phyloP scores from a whole-genome alignment of 2,888 invertebrate species.

The Melanargia galathea region DNA sequence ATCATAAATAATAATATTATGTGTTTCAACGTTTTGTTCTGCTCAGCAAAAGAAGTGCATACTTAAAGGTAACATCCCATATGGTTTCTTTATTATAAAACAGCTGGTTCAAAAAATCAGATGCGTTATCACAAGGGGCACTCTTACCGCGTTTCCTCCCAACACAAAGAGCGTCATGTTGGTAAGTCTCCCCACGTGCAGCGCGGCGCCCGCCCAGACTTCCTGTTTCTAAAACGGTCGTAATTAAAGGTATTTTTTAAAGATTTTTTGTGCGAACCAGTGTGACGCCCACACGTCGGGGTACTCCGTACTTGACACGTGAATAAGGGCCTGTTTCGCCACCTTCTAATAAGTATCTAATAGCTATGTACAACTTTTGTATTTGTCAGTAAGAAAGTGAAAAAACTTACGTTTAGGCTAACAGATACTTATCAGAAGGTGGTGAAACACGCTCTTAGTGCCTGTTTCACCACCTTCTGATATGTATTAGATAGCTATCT shows the following conservation, averaged over 20 bases:
- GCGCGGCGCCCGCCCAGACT: slow-evolving; percentile 9
- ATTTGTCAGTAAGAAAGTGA: too few relatives aligned
- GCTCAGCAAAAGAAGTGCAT: background rate
- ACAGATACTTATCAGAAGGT: too few relatives aligned
- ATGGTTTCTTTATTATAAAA: slow-evolving; percentile 4
- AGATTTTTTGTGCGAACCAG: background rate
- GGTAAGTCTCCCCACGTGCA: slow-evolving; percentile 17
- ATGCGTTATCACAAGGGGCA: slow-evolving; percentile 13
- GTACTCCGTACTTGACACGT: too few relatives aligned
- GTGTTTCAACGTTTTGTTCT: too few relatives aligned
- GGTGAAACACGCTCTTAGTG: too few relatives aligned
- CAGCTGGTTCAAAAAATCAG: slow-evolving; percentile 18
- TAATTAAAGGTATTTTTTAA: slow-evolving; percentile 16
- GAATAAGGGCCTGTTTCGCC: too few relatives aligned
- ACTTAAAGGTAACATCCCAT: background rate
- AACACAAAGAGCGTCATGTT: slow-evolving; percentile 14
- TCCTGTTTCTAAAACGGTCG: slow-evolving; percentile 25
- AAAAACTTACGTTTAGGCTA: too few relatives aligned
- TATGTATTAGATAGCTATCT: too few relatives aligned
- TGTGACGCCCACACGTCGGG: slow-evolving; percentile 5
- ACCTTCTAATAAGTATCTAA: too few relatives aligned
- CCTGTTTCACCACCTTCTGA: too few relatives aligned
- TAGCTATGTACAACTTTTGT: too few relatives aligned
- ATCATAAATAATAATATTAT: too few relatives aligned
- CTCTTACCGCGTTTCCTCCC: slow-evolving; percentile 20